Evolutionary conservation across 2,797 vertebrate genomes (phyloP).

Genomic region (Rhabdophis nuchalis): DNA sequence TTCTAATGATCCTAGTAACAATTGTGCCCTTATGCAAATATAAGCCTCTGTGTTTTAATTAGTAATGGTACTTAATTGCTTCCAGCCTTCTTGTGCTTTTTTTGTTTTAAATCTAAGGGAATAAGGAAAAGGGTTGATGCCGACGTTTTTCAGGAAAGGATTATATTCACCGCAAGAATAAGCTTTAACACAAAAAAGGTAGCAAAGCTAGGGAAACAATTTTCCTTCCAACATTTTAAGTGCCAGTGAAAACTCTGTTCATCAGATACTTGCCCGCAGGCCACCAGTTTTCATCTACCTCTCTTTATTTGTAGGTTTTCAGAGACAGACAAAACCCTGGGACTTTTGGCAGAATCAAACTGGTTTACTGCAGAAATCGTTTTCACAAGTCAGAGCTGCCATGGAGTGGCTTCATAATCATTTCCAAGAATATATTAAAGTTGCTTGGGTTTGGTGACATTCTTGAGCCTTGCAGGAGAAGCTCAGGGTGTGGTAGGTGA

Average conservation of each 20-base stretch:
- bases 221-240: constrained; percentile 44
- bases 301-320: not conserved
- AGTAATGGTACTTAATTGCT: constrained; percentile 43
- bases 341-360: not conserved
- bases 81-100: constrained; percentile 37
- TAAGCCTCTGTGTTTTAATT: constrained; percentile 28
- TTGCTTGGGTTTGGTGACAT: not conserved
- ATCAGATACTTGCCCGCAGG: constrained; percentile 16
- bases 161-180: constrained; percentile 57
- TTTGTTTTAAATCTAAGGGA: constrained; percentile 41
- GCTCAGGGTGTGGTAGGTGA: not conserved
- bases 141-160: constrained; percentile 25
- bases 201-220: not conserved
- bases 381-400: not conserved
- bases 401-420: not conserved
- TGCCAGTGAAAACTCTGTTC: constrained; percentile 41
- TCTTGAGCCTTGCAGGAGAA: not conserved
- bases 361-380: not conserved
- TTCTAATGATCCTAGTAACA: not conserved
- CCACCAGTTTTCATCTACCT: constrained; percentile 3
- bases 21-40: not conserved
- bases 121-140: constrained; percentile 28
- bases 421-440: not conserved
- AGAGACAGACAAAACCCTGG: not conserved
- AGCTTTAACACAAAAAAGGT: not conserved